Conservation (phyloP, 2,113 vertebrate genomes). For the Phaethornis superciliosus region DNA sequence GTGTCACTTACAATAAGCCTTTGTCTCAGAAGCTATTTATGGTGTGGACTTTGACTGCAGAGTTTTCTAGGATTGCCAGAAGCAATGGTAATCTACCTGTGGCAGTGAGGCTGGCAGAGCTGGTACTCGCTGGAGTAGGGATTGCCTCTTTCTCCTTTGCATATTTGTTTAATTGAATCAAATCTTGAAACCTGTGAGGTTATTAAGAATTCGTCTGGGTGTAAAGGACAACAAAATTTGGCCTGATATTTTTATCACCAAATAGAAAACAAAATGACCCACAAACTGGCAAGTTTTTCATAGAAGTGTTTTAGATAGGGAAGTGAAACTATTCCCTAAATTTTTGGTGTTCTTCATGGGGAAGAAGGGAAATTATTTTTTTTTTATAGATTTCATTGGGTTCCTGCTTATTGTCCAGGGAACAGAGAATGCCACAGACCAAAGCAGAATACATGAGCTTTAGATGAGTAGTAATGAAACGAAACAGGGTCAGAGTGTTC, state of each 20-base stretch:
- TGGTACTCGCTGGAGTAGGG: neutral
- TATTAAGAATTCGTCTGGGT: neutral
- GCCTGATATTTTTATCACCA: neutral
- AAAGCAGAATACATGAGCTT: fast-evolving
- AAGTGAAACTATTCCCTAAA: neutral
- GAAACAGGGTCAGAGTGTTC: neutral
- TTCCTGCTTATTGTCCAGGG: neutral
- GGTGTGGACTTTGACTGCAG: neutral
- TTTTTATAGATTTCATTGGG: neutral
- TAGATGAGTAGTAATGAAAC: neutral
- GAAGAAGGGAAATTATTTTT: neutral
- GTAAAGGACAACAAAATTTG: neutral
- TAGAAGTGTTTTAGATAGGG: neutral
- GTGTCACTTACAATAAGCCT: conserved; percentile 22
- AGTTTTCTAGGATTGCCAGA: neutral
- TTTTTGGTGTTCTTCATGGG: neutral
- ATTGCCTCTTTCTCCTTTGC: neutral
- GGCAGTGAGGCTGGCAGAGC: neutral
- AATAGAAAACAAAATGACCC: neutral
- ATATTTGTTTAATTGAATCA: neutral
- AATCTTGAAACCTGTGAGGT: neutral
- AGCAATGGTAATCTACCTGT: neutral
- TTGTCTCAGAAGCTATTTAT: conserved; percentile 44
- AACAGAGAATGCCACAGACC: neutral
- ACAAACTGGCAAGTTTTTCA: neutral